Percentiles rank a stretch among this genome's conserved stretches.
Conservation (phyloP, 2,797 vertebrate genomes). For the Silurus aristotelis region DNA sequence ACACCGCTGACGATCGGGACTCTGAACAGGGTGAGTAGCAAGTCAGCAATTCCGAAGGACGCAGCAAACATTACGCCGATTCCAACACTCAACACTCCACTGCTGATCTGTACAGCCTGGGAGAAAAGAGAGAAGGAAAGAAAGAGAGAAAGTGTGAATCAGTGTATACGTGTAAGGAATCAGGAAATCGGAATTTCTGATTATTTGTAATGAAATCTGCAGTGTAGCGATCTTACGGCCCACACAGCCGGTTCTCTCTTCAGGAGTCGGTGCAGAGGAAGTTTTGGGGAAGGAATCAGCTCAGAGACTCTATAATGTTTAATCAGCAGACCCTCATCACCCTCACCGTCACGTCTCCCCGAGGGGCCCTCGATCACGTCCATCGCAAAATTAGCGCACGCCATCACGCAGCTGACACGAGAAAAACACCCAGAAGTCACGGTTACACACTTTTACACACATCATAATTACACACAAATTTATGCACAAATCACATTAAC, state of each 20-base stretch:
- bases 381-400: conserved; percentile 64
- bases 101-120: conserved; percentile 70
- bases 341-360: rapidly evolving
- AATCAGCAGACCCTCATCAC: neutral
- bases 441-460: neutral
- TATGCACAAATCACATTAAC: too few relatives aligned
- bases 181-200: too few relatives aligned
- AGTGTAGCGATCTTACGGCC: conserved; percentile 65
- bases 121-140: neutral
- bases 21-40: conserved; percentile 66
- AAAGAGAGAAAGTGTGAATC: neutral
- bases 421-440: neutral
- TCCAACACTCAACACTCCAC: conserved; percentile 69
- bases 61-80: conserved; percentile 68
- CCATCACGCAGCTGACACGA: conserved; percentile 62
- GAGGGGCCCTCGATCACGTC: conserved; percentile 49
- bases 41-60: neutral
- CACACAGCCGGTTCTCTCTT: conserved; percentile 67
- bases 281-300: conserved; percentile 35
- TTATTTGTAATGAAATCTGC: too few relatives aligned
- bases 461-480: neutral
- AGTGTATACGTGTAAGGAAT: too few relatives aligned
- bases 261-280: conserved; percentile 61
- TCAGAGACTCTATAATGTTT: conserved; percentile 62
- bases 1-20: conserved; percentile 69